Percentiles rank a stretch among this genome's conserved stretches.
These are phyloP conservation scores for Formica selysi DNA, from an alignment of 1,140 invertebrate species.

Conservation along the genomic window DNA sequence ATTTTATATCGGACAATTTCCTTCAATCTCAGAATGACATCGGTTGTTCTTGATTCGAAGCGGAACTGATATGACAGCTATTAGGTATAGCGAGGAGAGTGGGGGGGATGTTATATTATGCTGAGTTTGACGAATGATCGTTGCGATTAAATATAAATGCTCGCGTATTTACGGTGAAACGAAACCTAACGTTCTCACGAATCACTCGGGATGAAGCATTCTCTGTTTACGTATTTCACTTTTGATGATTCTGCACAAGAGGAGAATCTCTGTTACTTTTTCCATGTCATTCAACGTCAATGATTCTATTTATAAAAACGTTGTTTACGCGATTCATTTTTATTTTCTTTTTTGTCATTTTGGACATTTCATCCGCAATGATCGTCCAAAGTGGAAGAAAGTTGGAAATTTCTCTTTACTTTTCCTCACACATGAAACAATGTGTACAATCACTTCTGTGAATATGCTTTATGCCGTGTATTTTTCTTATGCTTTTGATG, in stretches of 20 bases:
- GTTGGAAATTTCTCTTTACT: slow-evolving; percentile 28
- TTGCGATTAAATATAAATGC: slow-evolving; percentile 34
- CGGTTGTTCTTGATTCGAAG: slow-evolving; percentile 15
- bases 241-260: slow-evolving; percentile 21
- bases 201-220: not conserved
- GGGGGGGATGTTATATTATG: slow-evolving; percentile 4
- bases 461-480: not conserved
- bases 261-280: not conserved
- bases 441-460: not conserved
- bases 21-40: slow-evolving; percentile 10
- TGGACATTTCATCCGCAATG: not conserved
- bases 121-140: slow-evolving; percentile 1
- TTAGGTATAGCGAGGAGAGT: not conserved
- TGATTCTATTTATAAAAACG: not conserved
- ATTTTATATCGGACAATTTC: not conserved
- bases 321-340: slow-evolving; percentile 20
- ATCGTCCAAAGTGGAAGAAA: not conserved
- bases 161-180: slow-evolving; percentile 24
- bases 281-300: not conserved
- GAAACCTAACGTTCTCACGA: slow-evolving; percentile 27
- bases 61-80: slow-evolving; percentile 25
- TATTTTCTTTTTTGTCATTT: not conserved
- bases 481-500: not conserved
- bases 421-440: not conserved
- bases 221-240: slow-evolving; percentile 29